A percentile compares a stretch with the other conserved stretches of the same genome.
These are phyloP conservation scores for Mesembrinibis cayennensis DNA, from an alignment of 2,113 vertebrate genomes.

Conservation along the genomic window DNA sequence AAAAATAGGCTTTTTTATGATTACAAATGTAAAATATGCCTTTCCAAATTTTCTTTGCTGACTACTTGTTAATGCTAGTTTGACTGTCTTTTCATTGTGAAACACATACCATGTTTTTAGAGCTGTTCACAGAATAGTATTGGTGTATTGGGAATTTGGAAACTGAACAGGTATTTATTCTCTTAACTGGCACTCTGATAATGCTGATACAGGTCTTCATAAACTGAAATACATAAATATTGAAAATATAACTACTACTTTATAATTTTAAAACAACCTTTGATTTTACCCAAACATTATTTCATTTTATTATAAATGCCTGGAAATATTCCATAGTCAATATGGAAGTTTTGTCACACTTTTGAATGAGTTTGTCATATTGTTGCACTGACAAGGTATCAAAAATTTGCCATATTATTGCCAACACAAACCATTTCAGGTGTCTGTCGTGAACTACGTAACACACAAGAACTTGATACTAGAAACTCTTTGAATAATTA, in stretches of 20 bases:
- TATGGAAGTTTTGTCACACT: neutral
- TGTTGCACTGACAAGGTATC: neutral
- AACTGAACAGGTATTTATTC: neutral
- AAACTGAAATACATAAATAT: neutral
- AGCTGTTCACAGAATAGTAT: neutral
- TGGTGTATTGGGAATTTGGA: neutral
- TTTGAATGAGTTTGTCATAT: neutral
- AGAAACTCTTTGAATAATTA: neutral
- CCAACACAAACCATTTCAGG: neutral
- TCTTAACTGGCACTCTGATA: neutral
- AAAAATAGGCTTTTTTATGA: neutral
- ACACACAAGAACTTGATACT: neutral
- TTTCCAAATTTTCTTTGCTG: neutral
- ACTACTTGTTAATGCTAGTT: neutral
- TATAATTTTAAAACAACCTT: neutral
- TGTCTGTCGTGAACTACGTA: neutral
- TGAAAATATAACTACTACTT: neutral
- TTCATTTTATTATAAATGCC: neutral
- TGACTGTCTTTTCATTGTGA: neutral
- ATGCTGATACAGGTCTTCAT: neutral
- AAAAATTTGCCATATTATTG: neutral
- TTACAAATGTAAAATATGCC: neutral
- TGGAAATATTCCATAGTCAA: neutral
- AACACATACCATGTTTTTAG: neutral
- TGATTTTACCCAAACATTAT: neutral